These are phyloP conservation scores for Rhopalosiphum maidis DNA, from an alignment of 1,140 invertebrate species.

Conservation along the genomic window DNA sequence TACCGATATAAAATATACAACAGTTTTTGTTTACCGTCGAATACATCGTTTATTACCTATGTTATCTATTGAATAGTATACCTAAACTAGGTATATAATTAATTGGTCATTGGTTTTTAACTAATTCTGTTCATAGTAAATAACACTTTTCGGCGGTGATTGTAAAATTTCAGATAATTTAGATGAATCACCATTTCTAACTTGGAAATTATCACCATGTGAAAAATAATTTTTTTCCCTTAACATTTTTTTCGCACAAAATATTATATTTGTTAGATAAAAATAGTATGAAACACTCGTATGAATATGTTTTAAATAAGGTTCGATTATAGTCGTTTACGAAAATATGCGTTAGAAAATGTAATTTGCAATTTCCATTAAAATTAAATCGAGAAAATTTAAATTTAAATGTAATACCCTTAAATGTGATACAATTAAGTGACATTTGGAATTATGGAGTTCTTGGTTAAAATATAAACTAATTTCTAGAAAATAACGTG, in stretches of 20 bases:
- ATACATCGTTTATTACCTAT: neutral
- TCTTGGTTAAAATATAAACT: neutral
- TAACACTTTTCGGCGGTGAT: neutral
- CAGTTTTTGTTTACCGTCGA: neutral
- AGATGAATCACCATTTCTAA: neutral
- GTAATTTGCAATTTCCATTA: neutral
- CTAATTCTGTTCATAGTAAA: neutral
- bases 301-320: neutral
- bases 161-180: neutral
- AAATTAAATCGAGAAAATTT: neutral
- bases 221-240: neutral
- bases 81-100: neutral
- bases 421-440: neutral
- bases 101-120: neutral
- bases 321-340: neutral
- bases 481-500: neutral
- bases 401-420: neutral
- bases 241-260: neutral
- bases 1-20: neutral
- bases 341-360: neutral
- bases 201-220: neutral
- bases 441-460: neutral
- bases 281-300: neutral
- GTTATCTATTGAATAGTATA: neutral
- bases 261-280: neutral